Evolutionary conservation across 35 echinoderm and acorn worm genomes (phyloP).

Genomic region (Ophioderma brevispina): DNA sequence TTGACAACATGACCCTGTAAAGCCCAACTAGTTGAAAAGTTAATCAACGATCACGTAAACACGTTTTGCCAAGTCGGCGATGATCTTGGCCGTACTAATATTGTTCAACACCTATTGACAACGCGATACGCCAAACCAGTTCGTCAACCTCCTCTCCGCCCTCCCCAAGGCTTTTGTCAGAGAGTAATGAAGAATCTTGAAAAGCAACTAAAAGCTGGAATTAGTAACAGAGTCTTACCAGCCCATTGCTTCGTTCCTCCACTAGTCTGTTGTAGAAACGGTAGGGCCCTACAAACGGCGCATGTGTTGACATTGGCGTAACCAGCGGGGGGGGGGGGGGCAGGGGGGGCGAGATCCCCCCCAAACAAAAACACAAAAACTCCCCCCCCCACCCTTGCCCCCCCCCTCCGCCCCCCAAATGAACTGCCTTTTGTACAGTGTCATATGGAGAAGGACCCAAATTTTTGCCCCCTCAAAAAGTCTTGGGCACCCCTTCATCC

Average conservation of each 20-base stretch:
- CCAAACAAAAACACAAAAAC: no score
- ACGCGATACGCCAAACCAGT: conserved; percentile 32
- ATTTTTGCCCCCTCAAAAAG: no score
- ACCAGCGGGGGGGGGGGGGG: no score
- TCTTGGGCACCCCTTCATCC: no score
- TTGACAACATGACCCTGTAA: neutral
- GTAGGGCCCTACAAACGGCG: conserved; percentile 18
- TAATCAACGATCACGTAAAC: neutral
- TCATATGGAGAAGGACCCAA: no score
- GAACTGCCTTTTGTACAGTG: no score
- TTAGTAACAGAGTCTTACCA: neutral
- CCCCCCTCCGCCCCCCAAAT: no score
- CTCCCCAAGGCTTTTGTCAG: conserved; percentile 38
- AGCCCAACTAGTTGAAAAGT: neutral
- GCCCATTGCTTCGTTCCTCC: neutral
- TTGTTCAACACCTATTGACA: conserved; percentile 43
- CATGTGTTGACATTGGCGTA: no score
- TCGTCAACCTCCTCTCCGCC: conserved; percentile 33
- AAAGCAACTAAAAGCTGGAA: conserved; percentile 2
- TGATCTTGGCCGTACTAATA: conserved; percentile 47
- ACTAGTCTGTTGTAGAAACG: neutral
- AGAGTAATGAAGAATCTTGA: conserved; percentile 49
- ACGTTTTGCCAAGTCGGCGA: conserved; percentile 12
- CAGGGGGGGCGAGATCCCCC: no score
- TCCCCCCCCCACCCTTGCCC: no score